A percentile compares a stretch with the other conserved stretches of the same genome.
phyloP scores from a whole-genome alignment of 2,888 invertebrate genomes.

The Leucoma salicis region DNA sequence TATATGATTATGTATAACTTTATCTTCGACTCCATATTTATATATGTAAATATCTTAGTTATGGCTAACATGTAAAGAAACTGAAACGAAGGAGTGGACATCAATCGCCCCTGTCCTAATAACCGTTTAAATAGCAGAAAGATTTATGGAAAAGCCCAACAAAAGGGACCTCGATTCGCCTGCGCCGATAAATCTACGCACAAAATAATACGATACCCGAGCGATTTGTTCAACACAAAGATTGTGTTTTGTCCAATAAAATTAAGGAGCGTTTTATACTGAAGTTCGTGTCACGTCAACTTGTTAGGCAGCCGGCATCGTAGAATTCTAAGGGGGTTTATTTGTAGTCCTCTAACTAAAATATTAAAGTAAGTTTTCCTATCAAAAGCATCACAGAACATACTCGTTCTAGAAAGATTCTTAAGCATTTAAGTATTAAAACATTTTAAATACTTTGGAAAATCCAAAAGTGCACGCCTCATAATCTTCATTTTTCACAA shows the following conservation, averaged over 20 bases:
- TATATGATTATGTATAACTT: no score
- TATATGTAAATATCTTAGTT: conserved; percentile 34
- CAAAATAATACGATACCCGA: conserved; percentile 74
- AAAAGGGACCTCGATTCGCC: conserved; percentile 68
- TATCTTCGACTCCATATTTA: no score
- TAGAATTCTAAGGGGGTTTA: conserved; percentile 13
- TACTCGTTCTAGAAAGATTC: no score
- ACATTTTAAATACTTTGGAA: no score
- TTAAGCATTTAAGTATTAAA: no score
- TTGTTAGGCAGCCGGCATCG: conserved; percentile 31
- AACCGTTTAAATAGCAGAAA: conserved; percentile 76
- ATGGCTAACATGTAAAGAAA: conserved; percentile 41
- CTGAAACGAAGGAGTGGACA: conserved; percentile 57
- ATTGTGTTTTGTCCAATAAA: conserved; percentile 71
- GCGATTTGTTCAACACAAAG: conserved; percentile 75
- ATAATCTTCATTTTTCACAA: no score
- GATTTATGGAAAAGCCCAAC: conserved; percentile 77
- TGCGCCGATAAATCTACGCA: conserved; percentile 75
- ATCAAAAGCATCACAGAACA: not conserved
- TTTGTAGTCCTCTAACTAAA: conserved; percentile 12
- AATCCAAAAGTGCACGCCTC: no score
- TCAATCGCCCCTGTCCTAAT: conserved; percentile 75
- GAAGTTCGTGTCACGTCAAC: conserved; percentile 31
- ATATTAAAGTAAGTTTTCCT: conserved; percentile 11
- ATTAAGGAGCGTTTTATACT: conserved; percentile 51